Conservation (phyloP, 2,888 invertebrate species). For the Poecilobothrus nobilitatus region DNA sequence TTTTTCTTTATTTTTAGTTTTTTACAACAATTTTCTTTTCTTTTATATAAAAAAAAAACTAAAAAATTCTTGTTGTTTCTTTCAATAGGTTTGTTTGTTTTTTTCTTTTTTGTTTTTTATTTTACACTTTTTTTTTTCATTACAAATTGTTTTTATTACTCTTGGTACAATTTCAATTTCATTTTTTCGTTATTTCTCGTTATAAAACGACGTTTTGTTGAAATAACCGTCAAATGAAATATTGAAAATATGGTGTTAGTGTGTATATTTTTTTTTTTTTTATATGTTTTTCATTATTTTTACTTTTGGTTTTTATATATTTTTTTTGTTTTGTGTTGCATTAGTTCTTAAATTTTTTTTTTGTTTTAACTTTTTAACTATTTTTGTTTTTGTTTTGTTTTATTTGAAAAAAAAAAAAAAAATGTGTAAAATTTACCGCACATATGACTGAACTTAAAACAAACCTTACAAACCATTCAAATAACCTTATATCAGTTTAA, state of each 20-base stretch:
- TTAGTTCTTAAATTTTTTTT: too few relatives aligned
- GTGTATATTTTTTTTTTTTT: background rate
- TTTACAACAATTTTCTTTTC: conserved; percentile 21
- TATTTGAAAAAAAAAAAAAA: too few relatives aligned
- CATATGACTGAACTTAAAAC: too few relatives aligned
- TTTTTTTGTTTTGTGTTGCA: too few relatives aligned
- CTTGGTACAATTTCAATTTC: conserved; percentile 30
- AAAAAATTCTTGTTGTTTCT: too few relatives aligned
- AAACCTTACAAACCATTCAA: too few relatives aligned
- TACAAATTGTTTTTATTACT: conserved; percentile 24
- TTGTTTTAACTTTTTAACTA: too few relatives aligned
- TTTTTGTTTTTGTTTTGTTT: too few relatives aligned
- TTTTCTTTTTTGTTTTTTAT: conserved; percentile 12
- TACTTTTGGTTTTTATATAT: background rate
- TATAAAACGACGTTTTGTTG: background rate
- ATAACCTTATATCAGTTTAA: too few relatives aligned
- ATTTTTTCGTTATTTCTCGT: conserved; percentile 24
- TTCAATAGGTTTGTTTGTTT: conserved; percentile 19
- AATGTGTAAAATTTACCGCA: too few relatives aligned
- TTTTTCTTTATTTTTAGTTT: conserved; percentile 13
- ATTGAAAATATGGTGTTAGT: background rate
- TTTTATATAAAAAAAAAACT: too few relatives aligned
- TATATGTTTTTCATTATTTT: background rate
- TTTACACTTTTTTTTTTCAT: conserved; percentile 21
- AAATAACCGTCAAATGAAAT: background rate